Evolutionary conservation across 2,888 invertebrate genomes (phyloP).

Genomic region (Drosophila kuntzei): DNA sequence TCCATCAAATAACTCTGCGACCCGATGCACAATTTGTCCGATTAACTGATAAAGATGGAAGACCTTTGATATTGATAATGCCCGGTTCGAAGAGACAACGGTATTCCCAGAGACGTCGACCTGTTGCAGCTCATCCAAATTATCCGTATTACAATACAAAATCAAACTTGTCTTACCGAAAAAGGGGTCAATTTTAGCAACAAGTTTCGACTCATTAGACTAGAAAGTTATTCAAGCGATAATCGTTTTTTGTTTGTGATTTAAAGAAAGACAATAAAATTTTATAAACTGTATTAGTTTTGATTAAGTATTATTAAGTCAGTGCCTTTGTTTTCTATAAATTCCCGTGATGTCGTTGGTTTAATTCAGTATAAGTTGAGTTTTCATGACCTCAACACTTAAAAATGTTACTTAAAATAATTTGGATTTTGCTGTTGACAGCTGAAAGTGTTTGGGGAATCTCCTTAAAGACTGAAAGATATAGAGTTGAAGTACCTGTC

Average conservation of each 20-base stretch:
- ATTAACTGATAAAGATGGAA: constrained; percentile 38
- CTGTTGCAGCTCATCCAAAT: constrained; percentile 9
- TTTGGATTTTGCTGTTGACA: constrained; percentile 3
- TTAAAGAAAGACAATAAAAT: constrained; percentile 11
- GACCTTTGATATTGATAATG: constrained; percentile 32
- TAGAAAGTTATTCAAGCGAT: constrained; percentile 20
- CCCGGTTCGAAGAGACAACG: constrained; percentile 3
- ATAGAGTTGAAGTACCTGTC: constrained; percentile 3
- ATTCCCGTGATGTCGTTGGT: background rate
- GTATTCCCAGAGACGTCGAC: constrained; percentile 10
- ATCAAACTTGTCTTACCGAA: constrained; percentile 7
- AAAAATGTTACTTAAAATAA: constrained; percentile 6
- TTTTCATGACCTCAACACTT: background rate
- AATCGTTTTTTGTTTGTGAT: constrained; percentile 18
- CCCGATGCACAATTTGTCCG: constrained; percentile 34
- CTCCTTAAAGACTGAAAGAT: background rate
- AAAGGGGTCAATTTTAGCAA: background rate
- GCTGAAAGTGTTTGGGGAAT: background rate
- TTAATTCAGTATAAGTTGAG: background rate
- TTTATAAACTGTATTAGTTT: background rate
- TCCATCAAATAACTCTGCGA: background rate
- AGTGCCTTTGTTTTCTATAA: constrained; percentile 1
- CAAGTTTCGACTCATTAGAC: constrained; percentile 3
- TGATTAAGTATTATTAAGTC: background rate
- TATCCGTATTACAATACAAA: constrained; percentile 17